Base-by-base conservation (phyloP, 2,113 vertebrate species). In the Cyprinodon variegatus region DNA sequence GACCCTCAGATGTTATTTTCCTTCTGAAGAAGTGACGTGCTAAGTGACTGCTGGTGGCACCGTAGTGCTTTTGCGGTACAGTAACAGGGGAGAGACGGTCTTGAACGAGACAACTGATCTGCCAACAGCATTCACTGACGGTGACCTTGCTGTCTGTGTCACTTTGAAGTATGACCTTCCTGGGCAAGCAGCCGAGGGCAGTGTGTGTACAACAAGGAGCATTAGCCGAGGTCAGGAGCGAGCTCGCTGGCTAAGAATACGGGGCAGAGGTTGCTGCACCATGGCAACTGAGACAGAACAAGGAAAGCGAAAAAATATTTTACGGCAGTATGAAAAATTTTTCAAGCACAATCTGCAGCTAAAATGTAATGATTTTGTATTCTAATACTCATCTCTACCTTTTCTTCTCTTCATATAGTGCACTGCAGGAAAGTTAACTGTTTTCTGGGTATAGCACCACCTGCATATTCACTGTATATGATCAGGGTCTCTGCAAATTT, bases 61-160 rank as follows among this genome's bases (percentile, higher is more conserved):
- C 67, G 70, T 50, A 40, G 72, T 29, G 76, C 80, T 82, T 82
- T 63, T 70, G 80, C 66, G 72, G 74, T 66, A 40, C 57, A 61
- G n/a, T 73, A 72, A 76, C 65, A 72, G 53, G 72, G 68, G 71
- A 81, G 75, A 76, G 78, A 38, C n/a, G 39, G 76, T 71, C 74
- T 70, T 61, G 61, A 64, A 70, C 81, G 62, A 11, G 81, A 61
- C 71, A 70, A 72, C 74, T 38, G 82, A 83, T 82, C 76, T 67
- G 60, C 8, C 7, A 65, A 82, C 60, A 17, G 81, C 80, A 59
- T 67, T 11, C 48, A 36, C 76, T 79, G 85, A 88, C 77, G 76
- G 63, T 84, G 89, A 93, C 89, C 92, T 88, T 83, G 86, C 78
- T 83, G 83, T 79, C 45, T 72, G 59, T 81, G 75, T 90, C 71